Base-by-base conservation (phyloP, 2,113 vertebrate species). In the Camelus bactrianus region DNA sequence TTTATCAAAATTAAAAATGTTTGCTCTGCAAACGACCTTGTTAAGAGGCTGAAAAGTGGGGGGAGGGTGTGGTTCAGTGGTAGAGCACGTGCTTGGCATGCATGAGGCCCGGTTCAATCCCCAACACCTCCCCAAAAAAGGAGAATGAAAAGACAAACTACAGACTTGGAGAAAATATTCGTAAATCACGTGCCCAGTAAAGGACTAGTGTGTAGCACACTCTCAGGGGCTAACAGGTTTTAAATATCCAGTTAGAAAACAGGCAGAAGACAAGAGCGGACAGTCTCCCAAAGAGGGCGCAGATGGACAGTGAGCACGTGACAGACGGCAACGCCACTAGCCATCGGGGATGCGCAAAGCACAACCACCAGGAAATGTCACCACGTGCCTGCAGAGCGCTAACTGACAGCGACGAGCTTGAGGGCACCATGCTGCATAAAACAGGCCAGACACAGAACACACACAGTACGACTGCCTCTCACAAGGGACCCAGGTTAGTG, bases 401-500 rank as follows among this genome's bases (percentile, higher is more conserved):
- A 11, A 32, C 7, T 20, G 2, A 7, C 3, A 65, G 2, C 0
- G 35, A 19, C 10, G 6, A 5, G 8, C 16, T 13, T 0, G 7
- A 22, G 19, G 19, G 20, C 9, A 2, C 22, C 3, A 2, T 0
- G 26, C 65, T 22, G 20, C 30, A 19, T 5, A 20, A 77, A 24
- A 12, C 0, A 0, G 14, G 77, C 20, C 72, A 62, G 16, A 32
- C 15, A 11, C 14, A 38, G 20, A 22, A 46, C 70, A 64, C 9
- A 77, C 0, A 10, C 0, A 5, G 19, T 3, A 3, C 2, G 38
- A 26, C 11, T 24, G 14, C 22, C 32, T n/a, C 15, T 5, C 3
- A 30, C 1, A 0, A 46, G 81, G 42, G 28, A 19, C 42, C 38
- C 1, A 14, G 42, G 32, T 13, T 1, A 10, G 9, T 24, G 30